These are phyloP conservation scores for Gymnocheta viridis DNA, from an alignment of 2,888 invertebrate genomes.

Conservation along the genomic window DNA sequence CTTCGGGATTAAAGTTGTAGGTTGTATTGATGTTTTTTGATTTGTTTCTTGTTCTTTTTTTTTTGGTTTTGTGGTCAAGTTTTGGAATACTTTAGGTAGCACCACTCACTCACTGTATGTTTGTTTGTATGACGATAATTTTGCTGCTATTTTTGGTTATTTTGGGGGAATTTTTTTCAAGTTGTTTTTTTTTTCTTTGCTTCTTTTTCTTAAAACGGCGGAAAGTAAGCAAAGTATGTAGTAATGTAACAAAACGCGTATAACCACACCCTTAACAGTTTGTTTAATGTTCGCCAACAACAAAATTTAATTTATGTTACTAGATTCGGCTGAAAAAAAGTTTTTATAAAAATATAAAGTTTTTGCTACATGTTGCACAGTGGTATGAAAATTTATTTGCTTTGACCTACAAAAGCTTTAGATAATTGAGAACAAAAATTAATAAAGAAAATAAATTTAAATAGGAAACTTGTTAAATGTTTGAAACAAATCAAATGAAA, in stretches of 20 bases:
- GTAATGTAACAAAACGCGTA: slow-evolving; percentile 64
- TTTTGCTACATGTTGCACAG: slow-evolving; percentile 39
- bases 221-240: slow-evolving; percentile 48
- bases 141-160: slow-evolving; percentile 6
- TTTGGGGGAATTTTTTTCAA: slow-evolving; percentile 27
- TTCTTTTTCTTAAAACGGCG: slow-evolving; percentile 12
- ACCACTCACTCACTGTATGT: no score
- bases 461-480: no score
- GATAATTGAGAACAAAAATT: no score
- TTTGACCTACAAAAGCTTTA: no score
- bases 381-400: background rate
- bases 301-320: slow-evolving; percentile 42
- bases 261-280: slow-evolving; percentile 65
- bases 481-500: no score
- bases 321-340: slow-evolving; percentile 29
- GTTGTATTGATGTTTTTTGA: slow-evolving; percentile 48
- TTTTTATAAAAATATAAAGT: background rate
- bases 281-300: slow-evolving; percentile 17
- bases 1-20: slow-evolving; percentile 37
- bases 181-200: background rate
- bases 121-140: background rate
- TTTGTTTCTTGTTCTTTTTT: slow-evolving; percentile 14
- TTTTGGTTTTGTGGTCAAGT: background rate
- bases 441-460: no score
- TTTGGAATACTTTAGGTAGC: slow-evolving; percentile 46